Evolutionary conservation across 1,140 invertebrate species (phyloP), one percentile per base, ranked within the genome.

Genomic region (Alviniconcha marisindica): DNA sequence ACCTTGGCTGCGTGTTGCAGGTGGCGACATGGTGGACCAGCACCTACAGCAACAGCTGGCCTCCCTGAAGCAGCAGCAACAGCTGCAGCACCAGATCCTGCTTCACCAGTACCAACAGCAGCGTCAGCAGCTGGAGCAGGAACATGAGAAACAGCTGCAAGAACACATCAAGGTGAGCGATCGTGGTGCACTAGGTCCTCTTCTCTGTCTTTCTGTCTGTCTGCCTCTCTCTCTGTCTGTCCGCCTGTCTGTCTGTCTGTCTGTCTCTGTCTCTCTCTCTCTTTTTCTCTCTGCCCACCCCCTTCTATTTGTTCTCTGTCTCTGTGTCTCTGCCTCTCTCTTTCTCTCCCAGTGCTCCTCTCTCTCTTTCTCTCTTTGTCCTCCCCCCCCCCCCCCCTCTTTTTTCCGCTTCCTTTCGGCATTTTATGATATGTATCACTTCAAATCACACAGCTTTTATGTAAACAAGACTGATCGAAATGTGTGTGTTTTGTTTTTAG

Each of bases 41-140:
- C 87, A 90, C 36, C 80, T 93, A 0, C 92, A 93, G 85, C 89
- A 91, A 78, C 90, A 91, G 71, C 81, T 92, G 24, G 82, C 87
- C 48, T 82, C 95, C 95, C 93, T 98, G 91, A 97, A 98, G 94
- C 97, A 98, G 93, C 96, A 97, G 87, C 97, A 98, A 92, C 96
- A 97, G 90, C 93, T 98, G 88, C 97, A 98, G 91, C 97, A 98
- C 89, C 96, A 97, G 92, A 95, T 97, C 85, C 94, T 98, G 76
- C 94, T 97, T 76, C 96, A 97, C 90, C 96, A 97, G 90, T 98
- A 96, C 93, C 96, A 98, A 89, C 96, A 96, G 83, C 96, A 97
- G 91, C 96, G 97, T 87, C 96, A 97, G 91, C 96, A 97, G 92
- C 94, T 98, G 88, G 96, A 96, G 76, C 95, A 97, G 89, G 95